Evolutionary conservation across 2,797 vertebrate genomes (phyloP).

Genomic region (Pantherophis vulpinus): DNA sequence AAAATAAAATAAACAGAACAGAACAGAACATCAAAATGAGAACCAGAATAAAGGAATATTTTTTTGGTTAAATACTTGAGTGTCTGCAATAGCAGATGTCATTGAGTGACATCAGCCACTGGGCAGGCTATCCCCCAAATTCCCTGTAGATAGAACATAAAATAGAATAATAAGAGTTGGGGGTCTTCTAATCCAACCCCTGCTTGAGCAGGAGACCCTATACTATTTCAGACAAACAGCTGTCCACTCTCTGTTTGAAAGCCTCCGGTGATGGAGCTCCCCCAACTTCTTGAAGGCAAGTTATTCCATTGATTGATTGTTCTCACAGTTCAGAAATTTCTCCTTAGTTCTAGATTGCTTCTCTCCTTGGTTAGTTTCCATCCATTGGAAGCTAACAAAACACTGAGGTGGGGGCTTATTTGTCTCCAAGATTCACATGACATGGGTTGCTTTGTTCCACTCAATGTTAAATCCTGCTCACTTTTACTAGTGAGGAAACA

Average conservation of each 20-base stretch:
- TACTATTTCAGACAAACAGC: neutral
- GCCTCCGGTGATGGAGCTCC: neutral
- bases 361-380: neutral
- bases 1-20: too few species aligned
- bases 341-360: neutral
- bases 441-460: neutral
- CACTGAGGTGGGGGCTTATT: neutral
- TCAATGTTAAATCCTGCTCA: neutral
- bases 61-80: neutral
- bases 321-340: neutral
- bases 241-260: neutral
- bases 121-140: neutral
- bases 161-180: neutral
- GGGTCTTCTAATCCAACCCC: too few species aligned
- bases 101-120: neutral
- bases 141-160: neutral
- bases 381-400: too few species aligned
- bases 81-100: neutral
- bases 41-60: too few species aligned
- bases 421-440: neutral
- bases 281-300: neutral
- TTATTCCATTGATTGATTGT: neutral
- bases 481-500: neutral
- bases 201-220: too few species aligned
- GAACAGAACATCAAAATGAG: too few species aligned